These are phyloP conservation scores for Bothrops jararaca DNA, from an alignment of 2,113 vertebrate genomes.

Conservation along the genomic window DNA sequence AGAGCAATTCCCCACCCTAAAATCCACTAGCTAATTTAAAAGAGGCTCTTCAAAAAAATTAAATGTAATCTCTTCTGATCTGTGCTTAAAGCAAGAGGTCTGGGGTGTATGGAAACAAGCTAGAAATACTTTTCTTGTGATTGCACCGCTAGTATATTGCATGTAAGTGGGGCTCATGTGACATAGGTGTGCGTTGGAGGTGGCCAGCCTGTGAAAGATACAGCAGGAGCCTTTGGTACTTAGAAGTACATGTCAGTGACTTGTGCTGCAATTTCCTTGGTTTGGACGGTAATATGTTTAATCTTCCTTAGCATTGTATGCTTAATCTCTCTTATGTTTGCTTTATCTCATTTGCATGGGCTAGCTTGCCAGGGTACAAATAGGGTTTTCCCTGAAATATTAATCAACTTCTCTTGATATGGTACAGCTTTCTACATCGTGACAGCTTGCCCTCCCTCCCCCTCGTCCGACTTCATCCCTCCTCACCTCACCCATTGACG, in stretches of 20 bases:
- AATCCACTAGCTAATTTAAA: background rate
- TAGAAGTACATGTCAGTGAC: background rate
- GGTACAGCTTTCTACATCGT: conserved; percentile 52
- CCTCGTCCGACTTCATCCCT: too few species aligned
- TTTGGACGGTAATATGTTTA: conserved; percentile 50
- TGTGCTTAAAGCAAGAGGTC: background rate
- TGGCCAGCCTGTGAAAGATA: background rate
- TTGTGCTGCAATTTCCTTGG: background rate
- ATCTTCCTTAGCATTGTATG: conserved; percentile 57
- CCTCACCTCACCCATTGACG: background rate
- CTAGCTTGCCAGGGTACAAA: conserved; percentile 56
- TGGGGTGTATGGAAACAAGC: background rate
- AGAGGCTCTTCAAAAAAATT: background rate
- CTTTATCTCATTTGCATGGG: conserved; percentile 69
- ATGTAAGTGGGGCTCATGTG: background rate
- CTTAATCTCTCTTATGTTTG: conserved; percentile 60
- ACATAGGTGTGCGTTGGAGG: background rate
- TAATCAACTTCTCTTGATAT: conserved; percentile 67
- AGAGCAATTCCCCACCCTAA: background rate
- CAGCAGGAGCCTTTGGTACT: background rate
- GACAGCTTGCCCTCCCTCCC: conserved; percentile 36
- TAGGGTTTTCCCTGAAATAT: conserved; percentile 65
- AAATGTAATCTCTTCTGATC: background rate
- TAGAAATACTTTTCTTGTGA: background rate
- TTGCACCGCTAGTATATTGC: background rate